Conservation (phyloP, 2,797 vertebrate genomes). For the Carcharodon carcharias region DNA sequence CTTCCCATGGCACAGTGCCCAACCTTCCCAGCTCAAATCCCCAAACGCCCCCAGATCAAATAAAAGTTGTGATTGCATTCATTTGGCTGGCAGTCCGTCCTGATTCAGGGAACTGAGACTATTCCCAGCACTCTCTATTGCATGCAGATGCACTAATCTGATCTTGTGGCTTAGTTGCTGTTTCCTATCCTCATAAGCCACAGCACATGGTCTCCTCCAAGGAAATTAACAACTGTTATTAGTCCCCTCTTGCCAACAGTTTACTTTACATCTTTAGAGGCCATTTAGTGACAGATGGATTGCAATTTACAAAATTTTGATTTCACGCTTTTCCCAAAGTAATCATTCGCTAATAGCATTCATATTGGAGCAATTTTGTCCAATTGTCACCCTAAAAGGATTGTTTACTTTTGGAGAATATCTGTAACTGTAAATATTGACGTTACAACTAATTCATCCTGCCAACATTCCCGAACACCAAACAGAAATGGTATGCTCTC, state of each 20-base stretch:
- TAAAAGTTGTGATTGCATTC: background rate
- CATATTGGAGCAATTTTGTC: background rate
- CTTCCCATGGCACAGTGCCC: background rate
- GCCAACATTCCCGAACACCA: background rate
- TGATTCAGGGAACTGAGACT: background rate
- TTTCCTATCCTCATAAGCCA: conserved; percentile 16
- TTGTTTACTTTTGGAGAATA: background rate
- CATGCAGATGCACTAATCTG: conserved; percentile 8
- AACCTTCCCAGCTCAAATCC: background rate
- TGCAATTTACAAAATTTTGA: background rate
- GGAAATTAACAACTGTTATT: background rate
- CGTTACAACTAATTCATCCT: background rate
- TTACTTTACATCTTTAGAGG: conserved; percentile 7
- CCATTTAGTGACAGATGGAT: conserved; percentile 21
- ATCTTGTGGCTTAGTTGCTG: background rate
- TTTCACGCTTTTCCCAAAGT: background rate
- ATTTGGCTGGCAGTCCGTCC: background rate
- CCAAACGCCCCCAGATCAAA: background rate
- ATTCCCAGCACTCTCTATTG: conserved; percentile 11
- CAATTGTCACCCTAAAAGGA: background rate
- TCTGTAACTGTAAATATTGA: conserved; percentile 25
- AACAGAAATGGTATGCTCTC: background rate
- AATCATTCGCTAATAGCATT: background rate
- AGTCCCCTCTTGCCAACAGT: background rate
- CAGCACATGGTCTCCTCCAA: background rate